Conservation (phyloP, 2,888 invertebrate genomes). For the Aphodius sticticus region DNA sequence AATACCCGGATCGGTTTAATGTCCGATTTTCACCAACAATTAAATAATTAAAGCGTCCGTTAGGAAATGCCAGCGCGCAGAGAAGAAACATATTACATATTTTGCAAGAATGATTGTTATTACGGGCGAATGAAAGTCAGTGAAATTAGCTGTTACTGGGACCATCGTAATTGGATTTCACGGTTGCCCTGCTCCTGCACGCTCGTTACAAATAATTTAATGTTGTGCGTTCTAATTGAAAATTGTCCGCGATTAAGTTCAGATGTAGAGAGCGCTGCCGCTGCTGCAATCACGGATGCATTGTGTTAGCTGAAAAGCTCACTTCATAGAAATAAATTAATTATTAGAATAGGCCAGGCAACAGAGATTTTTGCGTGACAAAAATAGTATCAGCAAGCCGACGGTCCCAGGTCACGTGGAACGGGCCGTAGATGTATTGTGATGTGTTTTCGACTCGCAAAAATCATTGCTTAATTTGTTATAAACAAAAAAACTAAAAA, state of each 20-base stretch:
- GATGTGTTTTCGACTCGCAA: too few species aligned
- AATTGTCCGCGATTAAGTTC: background rate
- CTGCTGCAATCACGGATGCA: background rate
- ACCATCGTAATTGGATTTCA: background rate
- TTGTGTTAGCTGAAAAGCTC: background rate
- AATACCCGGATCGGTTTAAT: background rate
- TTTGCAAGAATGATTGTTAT: constrained; percentile 4
- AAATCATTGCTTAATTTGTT: too few species aligned
- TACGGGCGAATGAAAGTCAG: background rate
- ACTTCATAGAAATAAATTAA: background rate
- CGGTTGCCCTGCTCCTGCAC: background rate
- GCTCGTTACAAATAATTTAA: background rate
- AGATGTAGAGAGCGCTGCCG: background rate
- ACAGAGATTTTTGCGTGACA: too few species aligned
- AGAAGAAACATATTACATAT: background rate
- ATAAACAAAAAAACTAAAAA: too few species aligned
- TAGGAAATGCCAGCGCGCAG: background rate
- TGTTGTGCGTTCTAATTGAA: background rate
- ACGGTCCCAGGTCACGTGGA: too few species aligned
- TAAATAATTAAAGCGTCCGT: background rate
- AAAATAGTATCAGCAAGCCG: too few species aligned
- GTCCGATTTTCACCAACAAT: background rate
- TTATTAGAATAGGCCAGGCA: too few species aligned
- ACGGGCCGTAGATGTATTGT: too few species aligned
- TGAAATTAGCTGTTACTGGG: background rate